Percentiles rank a stretch among this genome's conserved stretches.
Evolutionary conservation across 1,140 invertebrate genomes (phyloP).

Genomic region (Coptotermes formosanus): DNA sequence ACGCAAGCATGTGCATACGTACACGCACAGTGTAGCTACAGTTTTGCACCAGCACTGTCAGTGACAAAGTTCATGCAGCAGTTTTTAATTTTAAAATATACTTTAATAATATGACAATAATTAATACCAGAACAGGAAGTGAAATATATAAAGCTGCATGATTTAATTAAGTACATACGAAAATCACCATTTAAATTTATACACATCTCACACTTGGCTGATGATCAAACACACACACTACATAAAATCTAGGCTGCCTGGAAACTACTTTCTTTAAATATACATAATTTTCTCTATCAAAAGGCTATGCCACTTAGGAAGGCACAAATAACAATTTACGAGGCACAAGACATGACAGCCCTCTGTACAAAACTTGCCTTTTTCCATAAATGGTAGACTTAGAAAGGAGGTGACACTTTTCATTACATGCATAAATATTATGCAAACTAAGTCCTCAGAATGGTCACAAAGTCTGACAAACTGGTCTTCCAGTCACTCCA

Average conservation of each 20-base stretch:
- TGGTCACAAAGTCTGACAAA: background rate
- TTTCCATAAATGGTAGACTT: background rate
- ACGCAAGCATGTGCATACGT: no score
- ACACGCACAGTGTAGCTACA: no score
- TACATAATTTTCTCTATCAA: background rate
- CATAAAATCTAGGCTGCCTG: background rate
- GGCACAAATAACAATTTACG: background rate
- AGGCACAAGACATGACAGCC: background rate
- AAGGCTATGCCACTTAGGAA: background rate
- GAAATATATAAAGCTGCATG: background rate
- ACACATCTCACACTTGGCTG: background rate
- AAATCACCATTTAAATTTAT: background rate
- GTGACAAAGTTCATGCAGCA: no score
- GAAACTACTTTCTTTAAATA: background rate
- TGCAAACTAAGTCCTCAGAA: background rate
- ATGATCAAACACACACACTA: background rate
- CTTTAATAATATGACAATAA: background rate
- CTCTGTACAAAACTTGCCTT: background rate
- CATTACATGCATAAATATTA: no score
- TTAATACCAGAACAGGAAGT: background rate
- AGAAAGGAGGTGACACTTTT: background rate
- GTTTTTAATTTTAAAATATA: background rate
- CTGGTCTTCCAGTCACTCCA: no score
- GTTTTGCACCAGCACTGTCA: no score
- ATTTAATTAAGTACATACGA: background rate